These are phyloP conservation scores for Porites divaricata DNA, from an alignment of 92 coral and sea anemone species.

Conservation along the genomic window DNA sequence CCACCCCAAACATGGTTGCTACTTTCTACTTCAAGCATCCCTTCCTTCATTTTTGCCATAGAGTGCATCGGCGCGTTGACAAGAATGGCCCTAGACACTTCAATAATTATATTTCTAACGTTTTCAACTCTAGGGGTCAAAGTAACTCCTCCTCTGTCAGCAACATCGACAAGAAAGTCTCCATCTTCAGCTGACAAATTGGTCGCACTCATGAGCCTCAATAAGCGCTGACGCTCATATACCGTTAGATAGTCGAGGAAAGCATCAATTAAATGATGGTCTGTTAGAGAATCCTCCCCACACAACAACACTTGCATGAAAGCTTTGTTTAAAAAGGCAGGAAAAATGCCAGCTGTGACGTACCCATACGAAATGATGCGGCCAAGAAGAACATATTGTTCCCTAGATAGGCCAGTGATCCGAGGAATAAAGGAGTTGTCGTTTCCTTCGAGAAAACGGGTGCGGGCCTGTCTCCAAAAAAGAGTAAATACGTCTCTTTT, in stretches of 20 bases:
- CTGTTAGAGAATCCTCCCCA: neutral
- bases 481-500: constrained; percentile 1
- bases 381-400: neutral
- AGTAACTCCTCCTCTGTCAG: too few relatives aligned
- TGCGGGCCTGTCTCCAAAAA: neutral
- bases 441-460: neutral
- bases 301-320: neutral
- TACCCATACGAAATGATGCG: neutral
- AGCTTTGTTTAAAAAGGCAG: neutral
- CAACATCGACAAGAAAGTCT: neutral
- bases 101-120: neutral
- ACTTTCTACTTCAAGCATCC: neutral
- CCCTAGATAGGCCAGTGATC: neutral
- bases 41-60: neutral
- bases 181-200: neutral
- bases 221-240: neutral
- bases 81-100: neutral
- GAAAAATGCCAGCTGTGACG: neutral
- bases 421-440: neutral
- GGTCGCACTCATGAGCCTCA: neutral
- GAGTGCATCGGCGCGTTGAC: neutral
- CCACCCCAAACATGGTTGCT: neutral
- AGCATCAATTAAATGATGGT: neutral
- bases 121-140: too few relatives aligned
- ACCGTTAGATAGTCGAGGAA: neutral